Evolutionary conservation across 1,140 invertebrate species (phyloP).

Genomic region (Halyomorpha halys): DNA sequence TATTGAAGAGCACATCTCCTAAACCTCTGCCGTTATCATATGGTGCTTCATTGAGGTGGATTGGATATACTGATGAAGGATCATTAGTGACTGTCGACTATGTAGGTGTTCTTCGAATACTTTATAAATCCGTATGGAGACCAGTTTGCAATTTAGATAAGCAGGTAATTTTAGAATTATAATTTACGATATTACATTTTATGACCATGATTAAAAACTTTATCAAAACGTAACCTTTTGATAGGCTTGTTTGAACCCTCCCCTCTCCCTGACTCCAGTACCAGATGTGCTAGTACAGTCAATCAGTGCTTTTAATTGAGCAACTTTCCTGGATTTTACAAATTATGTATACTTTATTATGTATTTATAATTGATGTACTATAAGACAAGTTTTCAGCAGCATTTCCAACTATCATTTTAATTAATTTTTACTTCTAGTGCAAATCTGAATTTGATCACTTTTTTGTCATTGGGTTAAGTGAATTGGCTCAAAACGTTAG

Average conservation of each 20-base stretch:
- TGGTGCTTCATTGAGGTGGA: constrained; percentile 60
- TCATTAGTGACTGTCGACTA: constrained; percentile 58
- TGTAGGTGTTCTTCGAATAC: constrained; percentile 53
- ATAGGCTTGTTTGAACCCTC: no score
- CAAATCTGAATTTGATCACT: constrained; percentile 64
- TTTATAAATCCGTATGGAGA: constrained; percentile 58
- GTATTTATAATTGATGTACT: no score
- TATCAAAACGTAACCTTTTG: no score
- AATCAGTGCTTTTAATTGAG: no score
- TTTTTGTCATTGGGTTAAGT: constrained; percentile 66
- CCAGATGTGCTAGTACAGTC: no score
- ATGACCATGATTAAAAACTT: no score
- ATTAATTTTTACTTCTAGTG: constrained; percentile 38
- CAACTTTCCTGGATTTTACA: no score
- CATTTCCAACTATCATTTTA: background rate
- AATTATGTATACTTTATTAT: no score
- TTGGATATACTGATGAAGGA: constrained; percentile 71
- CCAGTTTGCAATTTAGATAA: constrained; percentile 61
- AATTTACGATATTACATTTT: background rate
- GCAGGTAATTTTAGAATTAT: constrained; percentile 41
- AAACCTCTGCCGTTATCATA: constrained; percentile 54
- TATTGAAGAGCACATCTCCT: constrained; percentile 2
- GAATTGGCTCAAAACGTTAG: constrained; percentile 65
- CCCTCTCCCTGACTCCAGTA: no score
- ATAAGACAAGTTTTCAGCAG: no score